Evolutionary conservation across 2,888 invertebrate genomes (phyloP).

Genomic region (Drosophila engyochracea): DNA sequence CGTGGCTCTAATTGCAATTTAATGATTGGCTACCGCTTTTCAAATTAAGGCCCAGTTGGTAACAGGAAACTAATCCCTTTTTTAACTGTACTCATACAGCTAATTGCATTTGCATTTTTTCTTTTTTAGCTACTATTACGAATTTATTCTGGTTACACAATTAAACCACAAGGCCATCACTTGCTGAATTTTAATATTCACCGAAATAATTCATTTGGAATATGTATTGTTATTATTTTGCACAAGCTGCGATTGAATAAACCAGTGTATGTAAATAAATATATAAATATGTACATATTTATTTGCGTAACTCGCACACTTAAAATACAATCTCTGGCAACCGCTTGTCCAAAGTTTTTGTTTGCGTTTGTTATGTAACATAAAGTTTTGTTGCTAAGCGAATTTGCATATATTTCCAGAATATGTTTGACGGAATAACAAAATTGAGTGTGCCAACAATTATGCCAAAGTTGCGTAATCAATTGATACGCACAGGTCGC

Average conservation of each 20-base stretch:
- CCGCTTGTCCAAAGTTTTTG: background rate
- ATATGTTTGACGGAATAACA: conserved; percentile 20
- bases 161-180: background rate
- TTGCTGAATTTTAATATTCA: background rate
- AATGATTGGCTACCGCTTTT: conserved; percentile 48
- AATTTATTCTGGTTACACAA: background rate
- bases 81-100: background rate
- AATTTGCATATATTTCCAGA: conserved; percentile 44
- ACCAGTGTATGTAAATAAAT: background rate
- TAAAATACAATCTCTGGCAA: background rate
- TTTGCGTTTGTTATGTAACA: conserved; percentile 19
- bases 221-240: background rate
- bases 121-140: background rate
- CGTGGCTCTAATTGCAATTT: conserved; percentile 53
- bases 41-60: conserved; percentile 16
- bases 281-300: background rate
- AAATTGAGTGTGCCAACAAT: conserved; percentile 40
- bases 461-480: conserved; percentile 47
- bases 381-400: conserved; percentile 18
- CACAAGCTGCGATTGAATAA: conserved; percentile 1
- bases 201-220: background rate
- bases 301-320: background rate
- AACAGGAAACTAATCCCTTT: conserved; percentile 21
- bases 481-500: conserved; percentile 48
- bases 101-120: background rate